Conservation (phyloP, 2,888 invertebrate species). For the Tribolium freemani region DNA sequence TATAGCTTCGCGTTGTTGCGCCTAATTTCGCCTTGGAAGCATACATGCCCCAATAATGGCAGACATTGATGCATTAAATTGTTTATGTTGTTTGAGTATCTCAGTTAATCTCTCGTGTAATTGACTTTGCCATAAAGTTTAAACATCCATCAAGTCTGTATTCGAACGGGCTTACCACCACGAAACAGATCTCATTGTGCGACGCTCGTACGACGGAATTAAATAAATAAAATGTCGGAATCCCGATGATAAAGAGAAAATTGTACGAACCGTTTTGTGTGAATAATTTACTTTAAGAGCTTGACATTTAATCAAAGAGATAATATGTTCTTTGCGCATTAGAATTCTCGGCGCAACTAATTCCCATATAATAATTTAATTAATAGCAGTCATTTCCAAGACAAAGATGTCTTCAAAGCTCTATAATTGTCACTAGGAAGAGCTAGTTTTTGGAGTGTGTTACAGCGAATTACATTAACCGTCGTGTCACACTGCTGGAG, state of each 20-base stretch:
- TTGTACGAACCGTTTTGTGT: slow-evolving; percentile 32
- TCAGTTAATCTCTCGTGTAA: slow-evolving; percentile 41
- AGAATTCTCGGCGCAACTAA: slow-evolving; percentile 44
- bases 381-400: slow-evolving; percentile 45
- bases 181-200: slow-evolving; percentile 18
- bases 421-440: not conserved
- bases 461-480: not conserved
- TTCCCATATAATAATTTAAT: slow-evolving; percentile 51
- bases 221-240: slow-evolving; percentile 30
- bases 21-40: slow-evolving; percentile 27
- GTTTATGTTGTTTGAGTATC: slow-evolving; percentile 42
- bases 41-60: slow-evolving; percentile 32
- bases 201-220: slow-evolving; percentile 1
- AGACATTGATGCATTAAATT: slow-evolving; percentile 45
- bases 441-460: slow-evolving; percentile 10
- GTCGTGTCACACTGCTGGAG: slow-evolving; percentile 25
- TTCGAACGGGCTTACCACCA: slow-evolving; percentile 27
- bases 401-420: slow-evolving; percentile 45
- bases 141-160: slow-evolving; percentile 45
- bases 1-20: not conserved
- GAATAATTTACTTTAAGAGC: slow-evolving; percentile 45
- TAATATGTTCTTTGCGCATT: slow-evolving; percentile 48
- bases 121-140: slow-evolving; percentile 43
- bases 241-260: slow-evolving; percentile 18
- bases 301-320: slow-evolving; percentile 51